Conservation (phyloP, 2,113 vertebrate genomes). For the rat (Rattus norvegicus) region DNA sequence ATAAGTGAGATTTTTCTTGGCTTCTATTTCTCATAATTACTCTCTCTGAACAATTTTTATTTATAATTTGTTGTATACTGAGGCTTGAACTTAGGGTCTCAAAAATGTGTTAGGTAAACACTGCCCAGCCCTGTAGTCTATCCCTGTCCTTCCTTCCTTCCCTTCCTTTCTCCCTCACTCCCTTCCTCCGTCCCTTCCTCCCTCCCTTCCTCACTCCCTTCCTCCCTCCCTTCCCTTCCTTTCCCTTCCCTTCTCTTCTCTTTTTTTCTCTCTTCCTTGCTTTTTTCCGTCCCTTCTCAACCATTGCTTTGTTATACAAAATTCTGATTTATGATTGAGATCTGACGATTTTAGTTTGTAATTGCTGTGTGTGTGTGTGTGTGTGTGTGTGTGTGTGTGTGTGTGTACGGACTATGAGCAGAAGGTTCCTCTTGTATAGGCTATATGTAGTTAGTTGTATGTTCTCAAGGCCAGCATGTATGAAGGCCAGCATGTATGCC, state of each 20-base stretch:
- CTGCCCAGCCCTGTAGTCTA: background rate
- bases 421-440: background rate
- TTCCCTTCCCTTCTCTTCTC: too few relatives aligned
- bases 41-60: slow-evolving; percentile 48
- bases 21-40: background rate
- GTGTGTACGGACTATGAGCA: too few relatives aligned
- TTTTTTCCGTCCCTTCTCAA: background rate
- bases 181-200: rapidly evolving
- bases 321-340: slow-evolving; percentile 26
- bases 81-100: background rate
- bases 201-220: too few relatives aligned
- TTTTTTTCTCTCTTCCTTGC: background rate
- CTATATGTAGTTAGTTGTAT: background rate
- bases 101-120: background rate
- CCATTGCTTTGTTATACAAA: slow-evolving; percentile 45
- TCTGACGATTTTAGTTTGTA: slow-evolving; percentile 1
- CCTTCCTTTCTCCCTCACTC: rapidly evolving
- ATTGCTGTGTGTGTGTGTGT: background rate
- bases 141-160: background rate
- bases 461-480: background rate
- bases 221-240: too few relatives aligned
- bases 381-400: too few relatives aligned
- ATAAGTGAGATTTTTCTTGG: background rate
- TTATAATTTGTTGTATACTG: slow-evolving; percentile 20
- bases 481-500: background rate